Percentiles rank a stretch among this genome's conserved stretches.
phyloP scores from a whole-genome alignment of 92 coral and sea anemone species.

The Pocillopora meandrina region DNA sequence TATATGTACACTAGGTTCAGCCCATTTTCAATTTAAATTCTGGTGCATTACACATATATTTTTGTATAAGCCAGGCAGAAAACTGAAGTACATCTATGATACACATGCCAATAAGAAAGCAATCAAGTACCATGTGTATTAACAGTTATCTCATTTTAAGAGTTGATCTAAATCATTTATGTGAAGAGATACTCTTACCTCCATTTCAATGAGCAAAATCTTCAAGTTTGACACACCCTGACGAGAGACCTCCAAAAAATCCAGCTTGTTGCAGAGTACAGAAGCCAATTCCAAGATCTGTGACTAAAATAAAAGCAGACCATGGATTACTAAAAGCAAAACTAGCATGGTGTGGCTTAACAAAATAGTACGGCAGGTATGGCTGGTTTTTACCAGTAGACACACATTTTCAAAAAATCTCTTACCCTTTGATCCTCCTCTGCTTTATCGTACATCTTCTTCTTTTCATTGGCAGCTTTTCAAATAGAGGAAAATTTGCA shows the following conservation, averaged over 20 bases:
- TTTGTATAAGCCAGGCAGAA: too few relatives aligned
- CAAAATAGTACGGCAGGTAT: too few relatives aligned
- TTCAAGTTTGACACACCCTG: constrained; percentile 76
- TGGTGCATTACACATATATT: too few relatives aligned
- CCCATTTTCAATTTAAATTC: too few relatives aligned
- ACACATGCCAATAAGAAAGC: too few relatives aligned
- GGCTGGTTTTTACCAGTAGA: too few relatives aligned
- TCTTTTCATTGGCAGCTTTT: constrained; percentile 38
- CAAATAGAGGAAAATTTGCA: neutral
- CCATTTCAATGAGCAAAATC: constrained; percentile 87
- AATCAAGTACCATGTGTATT: too few relatives aligned
- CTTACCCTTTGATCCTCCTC: constrained; percentile 83
- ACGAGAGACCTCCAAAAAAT: constrained; percentile 79
- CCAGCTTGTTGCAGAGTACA: constrained; percentile 80
- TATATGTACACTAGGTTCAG: too few relatives aligned
- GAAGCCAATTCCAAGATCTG: constrained; percentile 76
- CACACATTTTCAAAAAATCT: neutral
- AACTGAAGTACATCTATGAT: too few relatives aligned
- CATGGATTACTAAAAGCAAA: neutral
- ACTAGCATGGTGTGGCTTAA: neutral
- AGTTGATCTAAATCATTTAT: neutral
- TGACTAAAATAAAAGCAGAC: constrained; percentile 27
- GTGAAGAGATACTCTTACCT: constrained; percentile 45
- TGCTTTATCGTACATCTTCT: constrained; percentile 22
- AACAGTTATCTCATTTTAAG: too few relatives aligned